Evolutionary conservation across 2,797 vertebrate genomes (phyloP).

Genomic region (Cryptoprocta ferox): DNA sequence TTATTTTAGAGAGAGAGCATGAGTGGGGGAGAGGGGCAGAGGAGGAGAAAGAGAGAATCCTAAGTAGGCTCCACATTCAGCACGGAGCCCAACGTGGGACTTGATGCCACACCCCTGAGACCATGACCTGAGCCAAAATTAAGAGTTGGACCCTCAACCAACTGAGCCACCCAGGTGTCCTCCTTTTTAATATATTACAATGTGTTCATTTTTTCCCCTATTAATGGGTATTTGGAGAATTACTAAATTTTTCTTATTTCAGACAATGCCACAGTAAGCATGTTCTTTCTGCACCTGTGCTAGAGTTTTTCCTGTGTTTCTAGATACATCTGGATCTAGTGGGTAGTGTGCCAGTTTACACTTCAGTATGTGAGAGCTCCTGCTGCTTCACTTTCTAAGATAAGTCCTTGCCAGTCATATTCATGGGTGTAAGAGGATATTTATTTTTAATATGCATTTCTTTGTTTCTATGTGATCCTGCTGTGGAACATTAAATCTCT

Average conservation of each 20-base stretch:
- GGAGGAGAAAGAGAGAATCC: no score
- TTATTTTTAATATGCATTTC: not conserved
- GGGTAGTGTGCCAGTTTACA: not conserved
- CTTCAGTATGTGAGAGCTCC: not conserved
- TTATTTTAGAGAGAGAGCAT: no score
- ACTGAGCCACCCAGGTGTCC: no score
- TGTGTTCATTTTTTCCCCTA: not conserved
- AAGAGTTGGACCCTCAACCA: no score
- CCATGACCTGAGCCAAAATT: no score
- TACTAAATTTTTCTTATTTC: not conserved
- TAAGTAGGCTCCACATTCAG: no score
- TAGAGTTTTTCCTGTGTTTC: not conserved
- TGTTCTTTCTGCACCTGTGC: not conserved
- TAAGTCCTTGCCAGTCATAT: not conserved
- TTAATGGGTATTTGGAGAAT: not conserved
- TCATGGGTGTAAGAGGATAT: not conserved
- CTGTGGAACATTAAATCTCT: not conserved
- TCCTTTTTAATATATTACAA: not conserved
- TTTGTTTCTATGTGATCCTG: not conserved
- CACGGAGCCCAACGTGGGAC: no score
- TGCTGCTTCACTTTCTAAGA: not conserved
- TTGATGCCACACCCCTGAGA: no score
- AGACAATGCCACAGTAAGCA: not conserved
- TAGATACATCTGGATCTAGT: not conserved
- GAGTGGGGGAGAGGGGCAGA: no score